Base-by-base conservation (phyloP, 2,888 invertebrate genomes). In the Mechanitis messenoides region DNA sequence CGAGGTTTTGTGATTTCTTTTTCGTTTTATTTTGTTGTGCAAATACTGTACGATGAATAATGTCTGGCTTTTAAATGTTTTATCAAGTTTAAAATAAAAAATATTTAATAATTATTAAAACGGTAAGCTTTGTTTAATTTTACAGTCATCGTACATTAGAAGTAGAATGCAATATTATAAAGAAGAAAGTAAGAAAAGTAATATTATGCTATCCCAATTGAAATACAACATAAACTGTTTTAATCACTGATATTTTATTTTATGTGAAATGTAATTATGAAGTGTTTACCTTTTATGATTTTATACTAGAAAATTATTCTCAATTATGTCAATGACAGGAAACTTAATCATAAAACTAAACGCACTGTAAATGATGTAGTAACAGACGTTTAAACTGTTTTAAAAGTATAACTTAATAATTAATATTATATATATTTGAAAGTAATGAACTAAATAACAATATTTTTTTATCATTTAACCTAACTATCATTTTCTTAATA, bases 191-290 rank as follows among this genome's bases (percentile, higher is more conserved):
- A 20, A 20, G 20, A 20, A 20, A 20, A 20, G 20, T 20, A 20
- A 20, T 20, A 20, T 20, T 20, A 20, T 20, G 20, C 20, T 20
- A 20, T 20, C 20, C 20, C 20, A 20, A 20, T 20, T 20, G 20
- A 20, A 20, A 20, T 20, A 20, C 20, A 42, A 9, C 2, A 42
- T 35, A 28, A 9, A 47, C 20, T 47, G n/a, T 57, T 35, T 57
- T 56, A 62, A 63, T 63, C 57, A 55, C 55, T n/a, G 46, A 55
- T 58, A 58, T 58, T 63, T 60, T 58, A 60, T 63, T 58, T 60
- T 60, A 58, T 60, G 57, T 63, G 58, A 60, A 50, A 63, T 50
- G 63, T 58, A 63, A 63, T 63, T 63, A 63, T 63, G 60, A 53
- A 60, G 50, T 45, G 60, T 58, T 50, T 60, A 63, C 58, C 50